Base-by-base conservation (phyloP, 2,797 vertebrate genomes). In the Mycteria americana region DNA sequence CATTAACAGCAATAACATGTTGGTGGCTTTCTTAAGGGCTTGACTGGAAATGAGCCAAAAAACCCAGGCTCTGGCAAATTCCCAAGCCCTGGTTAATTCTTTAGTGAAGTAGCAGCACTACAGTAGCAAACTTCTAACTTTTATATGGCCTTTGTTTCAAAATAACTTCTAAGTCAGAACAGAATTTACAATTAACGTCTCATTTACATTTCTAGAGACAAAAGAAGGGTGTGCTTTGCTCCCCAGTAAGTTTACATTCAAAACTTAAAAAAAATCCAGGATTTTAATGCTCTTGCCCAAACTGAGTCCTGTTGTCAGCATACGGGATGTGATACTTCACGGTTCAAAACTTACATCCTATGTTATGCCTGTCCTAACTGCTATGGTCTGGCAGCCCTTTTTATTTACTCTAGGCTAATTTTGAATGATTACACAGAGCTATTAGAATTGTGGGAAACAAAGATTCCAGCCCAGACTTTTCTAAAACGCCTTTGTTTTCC, bases 21-120 rank as follows among this genome's bases (percentile, higher is more conserved):
- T 74, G 63, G 50, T 93, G 57, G 75, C n/a, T 92, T 93, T 95
- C 93, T 89, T 94, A 93, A 95, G 81, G 83, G 80, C 45, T 80
- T 90, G 30, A 68, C 69, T 96, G 94, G 88, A 93, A 95, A 90
- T 9, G 24, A 94, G 64, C 94, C 96, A 96, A 85, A 83, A 72
- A 56, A 74, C 95, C 92, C 91, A 97, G 88, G 37, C 27, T 93
- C 80, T 94, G 95, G 88, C 85, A 85, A 93, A 95, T 57, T 95
- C 85, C 73, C 88, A 94, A 95, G 39, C 43, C 67, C 62, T 59
- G 56, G 23, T 72, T 95, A 89, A 77, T 92, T 93, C 80, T 75
- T 95, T 15, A 76, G 67, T 51, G 70, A 89, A 92, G 79, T 6
- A 91, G 82, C 41, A 76, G 48, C 25, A 87, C 16, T 51, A 89